Evolutionary conservation across 2,888 invertebrate genomes (phyloP).

Genomic region (Exephanes ischioxanthus): DNA sequence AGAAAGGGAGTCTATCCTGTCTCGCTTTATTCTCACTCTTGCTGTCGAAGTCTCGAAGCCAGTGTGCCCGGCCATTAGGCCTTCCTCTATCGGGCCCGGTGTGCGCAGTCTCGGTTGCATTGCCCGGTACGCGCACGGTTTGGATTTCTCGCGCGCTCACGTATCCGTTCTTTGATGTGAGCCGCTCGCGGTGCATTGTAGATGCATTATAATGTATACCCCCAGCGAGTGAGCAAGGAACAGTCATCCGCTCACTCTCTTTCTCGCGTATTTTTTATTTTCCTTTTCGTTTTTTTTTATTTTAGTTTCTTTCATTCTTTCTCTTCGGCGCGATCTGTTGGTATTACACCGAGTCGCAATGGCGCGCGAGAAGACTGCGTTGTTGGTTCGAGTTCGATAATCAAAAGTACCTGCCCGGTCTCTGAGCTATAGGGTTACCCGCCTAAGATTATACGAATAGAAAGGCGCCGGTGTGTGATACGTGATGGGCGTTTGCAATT

Average conservation of each 20-base stretch:
- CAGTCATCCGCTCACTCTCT: slow-evolving; percentile 46
- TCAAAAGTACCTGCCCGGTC: slow-evolving; percentile 75
- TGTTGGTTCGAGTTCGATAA: slow-evolving; percentile 77
- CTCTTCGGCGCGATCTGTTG: slow-evolving; percentile 71
- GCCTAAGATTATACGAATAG: slow-evolving; percentile 80
- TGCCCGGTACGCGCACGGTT: slow-evolving; percentile 42
- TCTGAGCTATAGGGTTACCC: slow-evolving; percentile 31
- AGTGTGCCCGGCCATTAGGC: slow-evolving; percentile 49
- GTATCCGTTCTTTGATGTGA: slow-evolving; percentile 81
- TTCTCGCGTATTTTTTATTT: slow-evolving; percentile 3
- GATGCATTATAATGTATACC: slow-evolving; percentile 82
- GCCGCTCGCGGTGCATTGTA: slow-evolving; percentile 80
- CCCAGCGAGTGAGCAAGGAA: slow-evolving; percentile 45
- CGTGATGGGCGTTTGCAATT: slow-evolving; percentile 81
- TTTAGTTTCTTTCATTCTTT: slow-evolving; percentile 34
- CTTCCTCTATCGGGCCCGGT: slow-evolving; percentile 49
- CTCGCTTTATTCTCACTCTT: slow-evolving; percentile 35
- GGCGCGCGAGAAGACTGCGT: slow-evolving; percentile 64
- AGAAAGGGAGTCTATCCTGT: slow-evolving; percentile 48
- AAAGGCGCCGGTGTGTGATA: slow-evolving; percentile 78
- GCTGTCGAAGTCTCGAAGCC: slow-evolving; percentile 42
- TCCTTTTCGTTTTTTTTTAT: slow-evolving; percentile 13
- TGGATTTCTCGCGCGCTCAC: slow-evolving; percentile 70
- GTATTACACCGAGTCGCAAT: slow-evolving; percentile 74
- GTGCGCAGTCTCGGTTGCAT: slow-evolving; percentile 43